Percentiles rank a stretch among this genome's conserved stretches.
Evolutionary conservation across 2,888 invertebrate species (phyloP).

Genomic region (Willowsia nigromaculata): DNA sequence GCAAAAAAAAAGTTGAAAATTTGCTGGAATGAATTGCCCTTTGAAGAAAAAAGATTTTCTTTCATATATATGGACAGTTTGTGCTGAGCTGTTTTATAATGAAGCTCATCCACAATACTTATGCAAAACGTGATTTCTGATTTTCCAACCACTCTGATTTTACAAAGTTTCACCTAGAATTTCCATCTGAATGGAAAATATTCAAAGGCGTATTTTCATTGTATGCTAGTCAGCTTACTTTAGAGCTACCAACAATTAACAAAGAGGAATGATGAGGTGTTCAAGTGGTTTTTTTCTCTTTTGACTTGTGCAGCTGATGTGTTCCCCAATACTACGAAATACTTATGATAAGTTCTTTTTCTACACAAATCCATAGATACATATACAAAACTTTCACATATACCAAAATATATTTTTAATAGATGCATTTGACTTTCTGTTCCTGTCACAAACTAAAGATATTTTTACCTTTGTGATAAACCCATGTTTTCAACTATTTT

Average conservation of each 20-base stretch:
- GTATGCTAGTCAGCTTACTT: not conserved
- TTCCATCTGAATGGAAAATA: not conserved
- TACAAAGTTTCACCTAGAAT: not conserved
- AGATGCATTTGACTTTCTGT: not conserved
- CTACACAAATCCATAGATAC: not conserved
- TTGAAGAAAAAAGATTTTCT: not conserved
- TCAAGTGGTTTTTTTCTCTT: constrained; percentile 32
- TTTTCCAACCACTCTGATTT: not conserved
- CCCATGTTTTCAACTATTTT: constrained; percentile 7
- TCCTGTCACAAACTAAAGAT: too few species aligned
- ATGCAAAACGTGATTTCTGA: not conserved
- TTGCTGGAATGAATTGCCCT: constrained; percentile 8
- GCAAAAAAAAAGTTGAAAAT: not conserved
- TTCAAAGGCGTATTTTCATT: constrained; percentile 6
- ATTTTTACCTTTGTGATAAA: constrained; percentile 19
- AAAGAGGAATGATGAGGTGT: constrained; percentile 52
- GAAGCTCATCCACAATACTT: not conserved
- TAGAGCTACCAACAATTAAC: constrained; percentile 21
- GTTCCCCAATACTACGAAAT: not conserved
- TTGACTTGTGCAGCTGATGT: not conserved
- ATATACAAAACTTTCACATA: too few species aligned
- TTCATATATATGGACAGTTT: not conserved
- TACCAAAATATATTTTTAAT: not conserved
- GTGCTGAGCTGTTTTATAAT: not conserved
- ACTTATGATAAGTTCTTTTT: too few species aligned